A percentile compares a stretch with the other conserved stretches of the same genome.
Evolutionary conservation across 23 tunicate genomes (phyloP).

Genomic region (Diplosoma virens): DNA sequence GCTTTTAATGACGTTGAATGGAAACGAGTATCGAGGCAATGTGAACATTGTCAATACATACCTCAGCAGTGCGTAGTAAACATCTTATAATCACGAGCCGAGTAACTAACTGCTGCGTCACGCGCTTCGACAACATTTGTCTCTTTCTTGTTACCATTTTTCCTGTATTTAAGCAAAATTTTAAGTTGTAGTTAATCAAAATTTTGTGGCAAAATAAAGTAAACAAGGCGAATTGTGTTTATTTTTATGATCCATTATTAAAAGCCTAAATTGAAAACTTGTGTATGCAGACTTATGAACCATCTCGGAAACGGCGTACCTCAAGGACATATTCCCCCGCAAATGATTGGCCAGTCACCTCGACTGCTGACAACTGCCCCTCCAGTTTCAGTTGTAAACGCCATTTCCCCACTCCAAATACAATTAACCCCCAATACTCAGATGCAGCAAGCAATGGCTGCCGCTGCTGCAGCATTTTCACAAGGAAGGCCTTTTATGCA

Average conservation of each 20-base stretch:
- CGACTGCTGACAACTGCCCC: slow-evolving; percentile 66
- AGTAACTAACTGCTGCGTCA: no score
- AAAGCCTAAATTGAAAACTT: no score
- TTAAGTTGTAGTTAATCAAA: no score
- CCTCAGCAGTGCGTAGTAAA: no score
- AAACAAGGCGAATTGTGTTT: no score
- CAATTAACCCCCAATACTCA: slow-evolving; percentile 73
- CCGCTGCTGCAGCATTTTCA: slow-evolving; percentile 62
- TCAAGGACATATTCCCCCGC: slow-evolving; percentile 32
- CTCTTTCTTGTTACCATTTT: not conserved
- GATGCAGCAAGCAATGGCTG: slow-evolving; percentile 77
- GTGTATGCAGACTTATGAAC: slow-evolving; percentile 52
- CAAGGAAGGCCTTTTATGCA: slow-evolving; percentile 31
- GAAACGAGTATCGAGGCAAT: no score
- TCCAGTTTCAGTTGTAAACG: slow-evolving; percentile 49
- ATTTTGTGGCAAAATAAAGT: no score
- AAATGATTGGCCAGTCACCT: slow-evolving; percentile 27
- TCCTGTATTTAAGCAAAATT: not conserved
- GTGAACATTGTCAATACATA: no score
- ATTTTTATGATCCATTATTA: no score
- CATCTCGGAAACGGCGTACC: slow-evolving; percentile 67
- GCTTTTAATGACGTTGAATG: no score
- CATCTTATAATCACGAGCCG: no score
- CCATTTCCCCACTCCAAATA: slow-evolving; percentile 56
- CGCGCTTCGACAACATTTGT: no score